Evolutionary conservation across 2,888 invertebrate species (phyloP).

Genomic region (Matsumyia berberina): DNA sequence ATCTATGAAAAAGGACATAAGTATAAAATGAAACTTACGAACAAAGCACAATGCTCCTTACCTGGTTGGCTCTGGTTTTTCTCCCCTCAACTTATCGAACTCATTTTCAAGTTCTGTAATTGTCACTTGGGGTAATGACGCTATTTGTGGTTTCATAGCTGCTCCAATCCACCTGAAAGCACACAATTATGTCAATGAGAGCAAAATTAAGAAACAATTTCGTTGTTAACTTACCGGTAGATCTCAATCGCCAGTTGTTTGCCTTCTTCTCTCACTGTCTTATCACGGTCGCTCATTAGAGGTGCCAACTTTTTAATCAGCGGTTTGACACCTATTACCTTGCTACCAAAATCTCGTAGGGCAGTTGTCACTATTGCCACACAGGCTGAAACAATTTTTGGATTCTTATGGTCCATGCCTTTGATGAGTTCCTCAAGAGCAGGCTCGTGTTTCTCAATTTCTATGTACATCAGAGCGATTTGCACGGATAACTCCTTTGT

Average conservation of each 20-base stretch:
- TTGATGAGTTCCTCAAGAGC: slow-evolving; percentile 96
- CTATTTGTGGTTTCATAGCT: slow-evolving; percentile 93
- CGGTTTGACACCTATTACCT: slow-evolving; percentile 94
- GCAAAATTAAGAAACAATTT: not conserved
- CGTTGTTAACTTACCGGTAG: slow-evolving; percentile 88
- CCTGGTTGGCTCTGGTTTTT: slow-evolving; percentile 83
- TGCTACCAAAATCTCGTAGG: slow-evolving; percentile 95
- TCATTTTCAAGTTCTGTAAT: slow-evolving; percentile 94
- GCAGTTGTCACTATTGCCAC: slow-evolving; percentile 90
- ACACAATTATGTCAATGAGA: not conserved
- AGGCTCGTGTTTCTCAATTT: slow-evolving; percentile 96
- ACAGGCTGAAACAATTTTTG: slow-evolving; percentile 96
- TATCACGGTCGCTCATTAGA: slow-evolving; percentile 95
- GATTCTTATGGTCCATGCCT: slow-evolving; percentile 97
- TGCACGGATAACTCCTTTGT: slow-evolving; percentile 96
- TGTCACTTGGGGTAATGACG: slow-evolving; percentile 94
- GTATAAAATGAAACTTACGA: not conserved
- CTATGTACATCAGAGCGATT: slow-evolving; percentile 96
- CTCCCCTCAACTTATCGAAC: slow-evolving; percentile 89
- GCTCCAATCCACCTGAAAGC: slow-evolving; percentile 91
- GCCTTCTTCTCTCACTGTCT: slow-evolving; percentile 95
- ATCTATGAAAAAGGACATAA: slow-evolving; percentile 78
- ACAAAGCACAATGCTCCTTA: slow-evolving; percentile 54
- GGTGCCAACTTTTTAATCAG: slow-evolving; percentile 94
- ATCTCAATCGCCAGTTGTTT: slow-evolving; percentile 96